Percentiles rank a stretch among this genome's conserved stretches.
phyloP scores from a whole-genome alignment of 2,113 vertebrate genomes.

The Psilopsiagon aymara region DNA sequence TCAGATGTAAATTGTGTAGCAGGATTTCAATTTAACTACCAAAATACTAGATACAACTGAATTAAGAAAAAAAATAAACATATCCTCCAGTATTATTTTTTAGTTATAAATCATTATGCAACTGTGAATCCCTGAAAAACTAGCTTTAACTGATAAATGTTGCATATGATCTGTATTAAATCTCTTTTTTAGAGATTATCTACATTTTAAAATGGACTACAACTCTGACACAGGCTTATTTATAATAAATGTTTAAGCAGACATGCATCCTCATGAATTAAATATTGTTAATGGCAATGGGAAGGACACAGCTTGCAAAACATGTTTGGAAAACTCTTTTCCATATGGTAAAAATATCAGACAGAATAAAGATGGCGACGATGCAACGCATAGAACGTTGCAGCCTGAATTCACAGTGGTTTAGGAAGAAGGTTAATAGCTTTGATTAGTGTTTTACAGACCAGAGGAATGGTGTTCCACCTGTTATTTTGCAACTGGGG shows the following conservation, averaged over 20 bases:
- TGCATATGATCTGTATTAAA: conserved; percentile 26
- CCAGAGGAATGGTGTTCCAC: neutral
- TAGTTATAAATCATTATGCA: conserved; percentile 59
- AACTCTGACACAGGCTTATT: neutral
- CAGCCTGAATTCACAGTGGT: neutral
- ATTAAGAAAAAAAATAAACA: conserved; percentile 10
- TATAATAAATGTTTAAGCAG: conserved; percentile 45
- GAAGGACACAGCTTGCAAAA: neutral
- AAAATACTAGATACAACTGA: conserved; percentile 37
- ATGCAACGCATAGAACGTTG: neutral
- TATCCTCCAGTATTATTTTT: conserved; percentile 33
- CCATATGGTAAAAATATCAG: neutral
- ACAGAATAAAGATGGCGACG: neutral
- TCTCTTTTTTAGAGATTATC: neutral
- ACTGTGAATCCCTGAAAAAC: conserved; percentile 36
- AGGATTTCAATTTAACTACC: conserved; percentile 23
- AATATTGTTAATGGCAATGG: neutral
- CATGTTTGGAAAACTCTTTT: neutral
- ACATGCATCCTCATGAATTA: conserved; percentile 27
- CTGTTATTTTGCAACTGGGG: neutral
- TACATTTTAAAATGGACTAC: conserved; percentile 32
- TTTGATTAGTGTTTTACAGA: neutral
- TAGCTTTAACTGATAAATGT: conserved; percentile 56
- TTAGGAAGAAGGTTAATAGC: neutral
- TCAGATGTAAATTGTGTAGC: conserved; percentile 2